Percentiles rank a stretch among this genome's conserved stretches.
Evolutionary conservation across 2,888 invertebrate genomes (phyloP).

Genomic region (Vanessa cardui): DNA sequence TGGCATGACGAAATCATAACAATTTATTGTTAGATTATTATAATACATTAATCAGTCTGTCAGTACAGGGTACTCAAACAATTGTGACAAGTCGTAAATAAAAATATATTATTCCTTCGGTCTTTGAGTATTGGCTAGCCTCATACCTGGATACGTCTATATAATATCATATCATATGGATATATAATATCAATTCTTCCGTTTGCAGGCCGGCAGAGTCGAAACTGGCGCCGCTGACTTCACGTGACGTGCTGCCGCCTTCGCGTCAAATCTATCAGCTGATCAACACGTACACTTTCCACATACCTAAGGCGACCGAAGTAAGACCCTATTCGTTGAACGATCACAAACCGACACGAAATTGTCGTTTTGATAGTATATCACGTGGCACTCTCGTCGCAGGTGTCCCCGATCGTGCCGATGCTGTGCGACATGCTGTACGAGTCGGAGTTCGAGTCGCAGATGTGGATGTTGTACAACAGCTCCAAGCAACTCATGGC

Average conservation of each 20-base stretch:
- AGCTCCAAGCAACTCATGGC: slow-evolving; percentile 92
- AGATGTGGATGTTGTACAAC: slow-evolving; percentile 98
- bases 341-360: not conserved
- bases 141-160: too few species aligned
- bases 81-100: too few species aligned
- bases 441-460: slow-evolving; percentile 97
- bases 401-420: slow-evolving; percentile 87
- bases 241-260: slow-evolving; percentile 93
- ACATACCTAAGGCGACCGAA: slow-evolving; percentile 91
- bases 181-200: too few species aligned
- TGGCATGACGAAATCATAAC: too few species aligned
- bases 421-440: slow-evolving; percentile 94
- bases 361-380: too few species aligned
- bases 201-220: slow-evolving; percentile 88
- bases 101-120: too few species aligned
- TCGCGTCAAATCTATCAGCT: slow-evolving; percentile 95
- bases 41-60: too few species aligned
- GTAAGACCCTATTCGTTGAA: slow-evolving; percentile 60
- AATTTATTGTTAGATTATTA: too few species aligned
- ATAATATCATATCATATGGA: too few species aligned
- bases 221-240: slow-evolving; percentile 89
- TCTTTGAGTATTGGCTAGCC: too few species aligned
- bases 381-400: slow-evolving; percentile 22
- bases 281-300: slow-evolving; percentile 93
- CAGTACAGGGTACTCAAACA: too few species aligned